These are phyloP conservation scores for Carterocephalus palaemon DNA, from an alignment of 2,888 invertebrate genomes.

Conservation along the genomic window DNA sequence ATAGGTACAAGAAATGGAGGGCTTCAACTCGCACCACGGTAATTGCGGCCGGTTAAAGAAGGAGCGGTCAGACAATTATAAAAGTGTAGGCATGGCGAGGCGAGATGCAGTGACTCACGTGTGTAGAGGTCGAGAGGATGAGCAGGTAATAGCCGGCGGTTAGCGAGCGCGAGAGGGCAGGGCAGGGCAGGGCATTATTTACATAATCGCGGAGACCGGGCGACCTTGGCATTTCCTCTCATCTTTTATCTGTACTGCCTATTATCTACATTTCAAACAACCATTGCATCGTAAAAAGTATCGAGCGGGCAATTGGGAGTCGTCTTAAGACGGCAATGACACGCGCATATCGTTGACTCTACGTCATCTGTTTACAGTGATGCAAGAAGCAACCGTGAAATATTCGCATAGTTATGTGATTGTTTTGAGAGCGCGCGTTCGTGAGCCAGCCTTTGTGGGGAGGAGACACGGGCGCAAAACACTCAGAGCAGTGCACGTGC, in stretches of 20 bases:
- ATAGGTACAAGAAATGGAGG: conserved; percentile 15
- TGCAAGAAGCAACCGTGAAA: conserved; percentile 56
- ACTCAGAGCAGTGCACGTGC: conserved; percentile 3
- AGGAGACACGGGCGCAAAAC: no score
- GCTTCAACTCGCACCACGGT: conserved; percentile 12
- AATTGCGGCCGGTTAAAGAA: conserved; percentile 21
- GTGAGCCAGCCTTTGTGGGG: neutral
- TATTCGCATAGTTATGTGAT: conserved; percentile 54
- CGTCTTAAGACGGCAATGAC: conserved; percentile 49
- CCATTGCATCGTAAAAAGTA: conserved; percentile 15
- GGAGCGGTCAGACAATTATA: conserved; percentile 26
- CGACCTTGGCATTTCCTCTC: conserved; percentile 53
- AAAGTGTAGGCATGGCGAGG: conserved; percentile 23
- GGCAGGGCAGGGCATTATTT: conserved; percentile 55
- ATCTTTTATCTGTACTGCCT: conserved; percentile 34
- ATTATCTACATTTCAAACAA: conserved; percentile 18
- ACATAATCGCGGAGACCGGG: conserved; percentile 63
- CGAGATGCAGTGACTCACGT: conserved; percentile 30
- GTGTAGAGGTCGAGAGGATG: conserved; percentile 37
- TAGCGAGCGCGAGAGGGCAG: conserved; percentile 35
- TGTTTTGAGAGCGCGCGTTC: no score
- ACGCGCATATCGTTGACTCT: conserved; percentile 66
- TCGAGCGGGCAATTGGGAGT: conserved; percentile 7
- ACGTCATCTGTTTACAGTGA: conserved; percentile 53
- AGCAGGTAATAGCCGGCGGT: conserved; percentile 36